A percentile compares a stretch with the other conserved stretches of the same genome.
phyloP scores from a whole-genome alignment of 2,888 invertebrate species.

The Zygothrica quintamaculata region DNA sequence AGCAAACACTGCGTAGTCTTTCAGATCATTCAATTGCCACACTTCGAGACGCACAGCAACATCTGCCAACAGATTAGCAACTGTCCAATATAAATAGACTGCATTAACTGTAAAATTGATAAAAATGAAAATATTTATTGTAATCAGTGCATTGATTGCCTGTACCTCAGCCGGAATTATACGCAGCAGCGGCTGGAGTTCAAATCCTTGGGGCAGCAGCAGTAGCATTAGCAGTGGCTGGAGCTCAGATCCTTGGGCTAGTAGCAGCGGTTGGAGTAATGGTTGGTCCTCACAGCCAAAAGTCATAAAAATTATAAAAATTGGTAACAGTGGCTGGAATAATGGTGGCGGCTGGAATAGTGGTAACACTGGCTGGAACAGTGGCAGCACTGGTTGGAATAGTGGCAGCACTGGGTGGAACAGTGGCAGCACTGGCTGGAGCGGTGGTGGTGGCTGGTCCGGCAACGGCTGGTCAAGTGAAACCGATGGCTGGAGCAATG shows the following conservation, averaged over 20 bases:
- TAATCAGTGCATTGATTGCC: slow-evolving; percentile 71
- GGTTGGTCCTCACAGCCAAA: slow-evolving; percentile 63
- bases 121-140: slow-evolving; percentile 73
- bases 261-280: slow-evolving; percentile 47
- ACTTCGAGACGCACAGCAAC: slow-evolving; percentile 38
- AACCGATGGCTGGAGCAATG: slow-evolving; percentile 41
- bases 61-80: slow-evolving; percentile 7
- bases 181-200: slow-evolving; percentile 53
- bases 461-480: slow-evolving; percentile 38
- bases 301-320: slow-evolving; percentile 54
- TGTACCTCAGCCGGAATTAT: slow-evolving; percentile 56
- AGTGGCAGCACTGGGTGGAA: slow-evolving; percentile 38
- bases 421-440: slow-evolving; percentile 30
- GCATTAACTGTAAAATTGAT: no score
- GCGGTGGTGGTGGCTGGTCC: slow-evolving; percentile 40
- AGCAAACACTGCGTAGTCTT: slow-evolving; percentile 50
- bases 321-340: slow-evolving; percentile 38
- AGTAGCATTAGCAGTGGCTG: slow-evolving; percentile 28
- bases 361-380: slow-evolving; percentile 20
- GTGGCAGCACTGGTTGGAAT: slow-evolving; percentile 25
- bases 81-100: no score
- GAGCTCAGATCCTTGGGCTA: slow-evolving; percentile 38
- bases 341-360: slow-evolving; percentile 6
- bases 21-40: slow-evolving; percentile 68
- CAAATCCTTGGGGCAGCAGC: slow-evolving; percentile 53